phyloP scores from a whole-genome alignment of 1,140 invertebrate species.

The Drosophila sulfurigaster region DNA sequence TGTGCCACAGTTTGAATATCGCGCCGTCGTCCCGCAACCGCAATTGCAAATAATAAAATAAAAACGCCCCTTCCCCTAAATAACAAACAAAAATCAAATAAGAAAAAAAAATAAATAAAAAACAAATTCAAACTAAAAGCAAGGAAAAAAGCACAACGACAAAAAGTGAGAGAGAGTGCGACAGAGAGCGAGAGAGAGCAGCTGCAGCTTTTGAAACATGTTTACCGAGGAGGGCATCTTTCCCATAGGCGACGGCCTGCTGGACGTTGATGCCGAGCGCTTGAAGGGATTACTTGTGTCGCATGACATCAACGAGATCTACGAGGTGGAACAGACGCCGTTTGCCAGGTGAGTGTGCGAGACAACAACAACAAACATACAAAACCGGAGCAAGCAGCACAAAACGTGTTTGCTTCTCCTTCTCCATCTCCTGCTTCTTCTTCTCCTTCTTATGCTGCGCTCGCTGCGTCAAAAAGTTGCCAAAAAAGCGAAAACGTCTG shows the following conservation, averaged over 20 bases:
- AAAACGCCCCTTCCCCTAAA: not conserved
- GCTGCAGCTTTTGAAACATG: constrained; percentile 66
- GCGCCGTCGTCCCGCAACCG: constrained; percentile 35
- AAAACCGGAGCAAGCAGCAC: constrained; percentile 15
- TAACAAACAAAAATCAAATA: not conserved
- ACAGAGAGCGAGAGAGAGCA: constrained; percentile 32
- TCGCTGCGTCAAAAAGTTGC: constrained; percentile 47
- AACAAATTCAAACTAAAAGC: constrained; percentile 32
- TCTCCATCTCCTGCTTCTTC: constrained; percentile 15
- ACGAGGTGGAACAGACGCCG: constrained; percentile 89
- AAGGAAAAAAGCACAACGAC: constrained; percentile 40
- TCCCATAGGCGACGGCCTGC: constrained; percentile 87
- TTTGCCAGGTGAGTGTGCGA: constrained; percentile 87
- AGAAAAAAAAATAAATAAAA: constrained; percentile 25
- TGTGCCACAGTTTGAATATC: constrained; percentile 41
- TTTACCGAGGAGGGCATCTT: constrained; percentile 84
- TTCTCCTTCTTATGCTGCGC: constrained; percentile 23
- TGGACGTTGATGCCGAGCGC: constrained; percentile 87
- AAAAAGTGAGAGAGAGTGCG: constrained; percentile 17
- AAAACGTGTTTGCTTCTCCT: constrained; percentile 45
- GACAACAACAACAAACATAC: no score
- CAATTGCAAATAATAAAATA: constrained; percentile 14
- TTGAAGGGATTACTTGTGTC: constrained; percentile 87
- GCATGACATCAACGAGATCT: constrained; percentile 88
- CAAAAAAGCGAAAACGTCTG: constrained; percentile 60